phyloP scores from a whole-genome alignment of 2,797 vertebrate genomes.

The Odontamblyopus lacepedii region DNA sequence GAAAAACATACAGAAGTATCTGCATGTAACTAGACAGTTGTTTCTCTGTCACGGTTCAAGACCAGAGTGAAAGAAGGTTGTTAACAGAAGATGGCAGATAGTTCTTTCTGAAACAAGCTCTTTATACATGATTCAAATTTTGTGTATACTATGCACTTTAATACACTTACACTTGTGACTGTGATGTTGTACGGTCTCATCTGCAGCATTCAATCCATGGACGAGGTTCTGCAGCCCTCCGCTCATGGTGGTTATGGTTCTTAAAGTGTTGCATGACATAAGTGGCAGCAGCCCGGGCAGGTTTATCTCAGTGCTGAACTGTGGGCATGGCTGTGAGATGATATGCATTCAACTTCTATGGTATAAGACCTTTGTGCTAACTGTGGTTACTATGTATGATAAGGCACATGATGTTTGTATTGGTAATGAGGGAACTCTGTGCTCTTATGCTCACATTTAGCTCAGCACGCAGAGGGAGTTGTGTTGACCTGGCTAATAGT shows the following conservation, averaged over 20 bases:
- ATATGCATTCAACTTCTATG: not conserved
- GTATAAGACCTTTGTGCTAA: not conserved
- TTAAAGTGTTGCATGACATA: conserved; percentile 64
- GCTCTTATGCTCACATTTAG: conserved; percentile 60
- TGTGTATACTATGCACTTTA: not conserved
- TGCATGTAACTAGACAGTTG: too few species aligned
- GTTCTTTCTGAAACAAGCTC: not conserved
- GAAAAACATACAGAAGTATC: too few species aligned
- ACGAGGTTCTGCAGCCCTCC: conserved; percentile 65
- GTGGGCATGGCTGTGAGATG: conserved; percentile 36
- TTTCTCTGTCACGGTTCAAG: too few species aligned
- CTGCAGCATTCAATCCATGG: conserved; percentile 54
- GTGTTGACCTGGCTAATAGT: conserved; percentile 76
- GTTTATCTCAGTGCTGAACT: conserved; percentile 63
- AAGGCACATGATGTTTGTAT: conserved; percentile 32
- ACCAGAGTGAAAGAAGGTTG: too few species aligned
- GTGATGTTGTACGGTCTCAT: conserved; percentile 67
- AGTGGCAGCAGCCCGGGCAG: conserved; percentile 69
- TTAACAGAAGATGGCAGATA: not conserved
- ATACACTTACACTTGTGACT: conserved; percentile 60
- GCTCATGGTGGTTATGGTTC: conserved; percentile 62
- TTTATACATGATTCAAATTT: not conserved
- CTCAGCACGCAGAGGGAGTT: conserved; percentile 67
- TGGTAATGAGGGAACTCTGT: conserved; percentile 64
- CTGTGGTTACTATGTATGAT: not conserved